These are phyloP conservation scores for Lateolabrax maculatus DNA, from an alignment of 2,797 vertebrate species.

Conservation along the genomic window DNA sequence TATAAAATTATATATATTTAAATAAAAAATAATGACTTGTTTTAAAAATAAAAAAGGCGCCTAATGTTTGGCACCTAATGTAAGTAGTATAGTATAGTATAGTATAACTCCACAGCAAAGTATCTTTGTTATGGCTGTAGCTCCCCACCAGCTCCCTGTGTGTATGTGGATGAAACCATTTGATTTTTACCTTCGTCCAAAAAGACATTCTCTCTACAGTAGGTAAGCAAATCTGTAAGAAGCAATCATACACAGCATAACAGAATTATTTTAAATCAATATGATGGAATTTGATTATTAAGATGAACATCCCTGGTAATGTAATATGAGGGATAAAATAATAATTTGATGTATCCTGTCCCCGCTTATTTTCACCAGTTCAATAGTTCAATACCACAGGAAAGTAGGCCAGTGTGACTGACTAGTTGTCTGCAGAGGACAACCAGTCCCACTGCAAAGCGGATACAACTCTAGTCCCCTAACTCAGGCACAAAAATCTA, in stretches of 20 bases:
- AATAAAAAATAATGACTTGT: too few species aligned
- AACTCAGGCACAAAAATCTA: conserved; percentile 3
- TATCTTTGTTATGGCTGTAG: not conserved
- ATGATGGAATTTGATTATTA: not conserved
- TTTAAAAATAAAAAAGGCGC: too few species aligned
- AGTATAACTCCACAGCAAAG: not conserved
- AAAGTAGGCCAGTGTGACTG: conserved; percentile 61
- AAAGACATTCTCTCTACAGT: not conserved
- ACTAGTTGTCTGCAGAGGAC: conserved; percentile 42
- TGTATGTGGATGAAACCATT: not conserved
- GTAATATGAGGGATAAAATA: not conserved
- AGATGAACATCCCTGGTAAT: not conserved
- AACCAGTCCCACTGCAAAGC: conserved; percentile 39
- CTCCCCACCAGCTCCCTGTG: not conserved
- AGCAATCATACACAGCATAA: not conserved
- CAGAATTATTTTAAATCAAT: not conserved
- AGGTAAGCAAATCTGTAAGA: not conserved
- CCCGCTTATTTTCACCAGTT: conserved; percentile 13
- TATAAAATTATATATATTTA: too few species aligned
- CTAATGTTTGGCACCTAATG: not conserved
- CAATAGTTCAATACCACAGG: conserved; percentile 15
- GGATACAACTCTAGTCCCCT: not conserved
- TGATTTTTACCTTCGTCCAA: not conserved
- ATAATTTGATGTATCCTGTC: not conserved
- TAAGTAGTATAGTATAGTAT: too few species aligned